phyloP scores from a whole-genome alignment of 2,113 vertebrate genomes.

The Rhea americana region DNA sequence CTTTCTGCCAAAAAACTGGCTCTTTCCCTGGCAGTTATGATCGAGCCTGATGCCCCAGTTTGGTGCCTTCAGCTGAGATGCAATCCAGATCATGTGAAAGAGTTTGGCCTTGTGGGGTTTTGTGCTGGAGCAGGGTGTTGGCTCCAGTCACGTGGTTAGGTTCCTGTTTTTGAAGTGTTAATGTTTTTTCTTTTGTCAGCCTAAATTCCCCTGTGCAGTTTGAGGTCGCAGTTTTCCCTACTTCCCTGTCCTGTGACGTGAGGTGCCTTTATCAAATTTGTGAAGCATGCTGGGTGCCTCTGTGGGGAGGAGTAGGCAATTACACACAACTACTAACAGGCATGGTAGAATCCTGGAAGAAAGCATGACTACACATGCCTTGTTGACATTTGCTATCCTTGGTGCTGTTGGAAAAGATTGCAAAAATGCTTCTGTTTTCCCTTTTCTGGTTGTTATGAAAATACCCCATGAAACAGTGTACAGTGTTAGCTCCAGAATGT shows the following conservation, averaged over 20 bases:
- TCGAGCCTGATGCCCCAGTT: fast-evolving
- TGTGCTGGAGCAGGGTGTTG: constrained; percentile 20
- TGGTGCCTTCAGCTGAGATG: fast-evolving
- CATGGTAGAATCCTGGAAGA: neutral
- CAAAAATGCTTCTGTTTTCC: neutral
- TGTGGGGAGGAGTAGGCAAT: neutral
- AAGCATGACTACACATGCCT: neutral
- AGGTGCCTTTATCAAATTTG: neutral
- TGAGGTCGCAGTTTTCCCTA: neutral
- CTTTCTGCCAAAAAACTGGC: neutral
- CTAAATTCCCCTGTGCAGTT: neutral
- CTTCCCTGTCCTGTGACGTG: constrained; percentile 60
- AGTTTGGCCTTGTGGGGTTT: neutral
- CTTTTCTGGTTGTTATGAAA: fast-evolving
- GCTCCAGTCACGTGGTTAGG: neutral
- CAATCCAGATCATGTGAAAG: neutral
- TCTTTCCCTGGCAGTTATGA: fast-evolving
- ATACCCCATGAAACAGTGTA: fast-evolving
- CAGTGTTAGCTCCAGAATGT: neutral
- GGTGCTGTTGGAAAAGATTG: neutral
- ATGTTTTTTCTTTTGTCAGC: neutral
- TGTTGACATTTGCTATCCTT: neutral
- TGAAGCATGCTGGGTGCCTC: neutral
- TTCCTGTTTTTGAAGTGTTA: neutral
- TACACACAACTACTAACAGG: neutral